Percentiles rank a stretch among this genome's conserved stretches.
phyloP scores from a whole-genome alignment of 2,888 invertebrate genomes.

The Ctena decussata region DNA sequence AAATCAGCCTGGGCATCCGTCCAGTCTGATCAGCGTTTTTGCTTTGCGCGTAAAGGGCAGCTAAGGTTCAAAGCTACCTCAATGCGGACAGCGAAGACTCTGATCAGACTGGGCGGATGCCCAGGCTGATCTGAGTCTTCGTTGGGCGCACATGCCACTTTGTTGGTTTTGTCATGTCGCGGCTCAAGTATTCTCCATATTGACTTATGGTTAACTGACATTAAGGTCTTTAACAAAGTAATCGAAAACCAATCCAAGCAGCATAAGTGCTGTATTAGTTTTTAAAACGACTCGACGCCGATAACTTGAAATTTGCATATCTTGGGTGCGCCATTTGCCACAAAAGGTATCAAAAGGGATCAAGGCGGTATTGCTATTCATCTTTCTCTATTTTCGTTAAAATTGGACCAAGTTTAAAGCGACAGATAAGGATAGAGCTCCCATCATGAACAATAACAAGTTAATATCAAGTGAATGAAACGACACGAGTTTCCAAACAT shows the following conservation, averaged over 20 bases:
- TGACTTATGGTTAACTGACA: conserved; percentile 6
- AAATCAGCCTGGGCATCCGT: too few relatives aligned
- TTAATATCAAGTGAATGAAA: conserved; percentile 70
- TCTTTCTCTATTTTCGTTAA: conserved; percentile 65
- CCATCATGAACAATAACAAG: conserved; percentile 69
- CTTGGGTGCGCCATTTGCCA: conserved; percentile 55
- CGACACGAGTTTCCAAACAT: conserved; percentile 58
- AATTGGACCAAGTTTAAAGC: conserved; percentile 65
- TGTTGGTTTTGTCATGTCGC: too few relatives aligned
- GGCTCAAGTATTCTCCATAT: not conserved
- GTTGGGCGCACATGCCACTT: too few relatives aligned
- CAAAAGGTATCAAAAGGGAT: conserved; percentile 48
- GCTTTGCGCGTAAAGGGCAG: too few relatives aligned
- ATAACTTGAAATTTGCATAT: conserved; percentile 68
- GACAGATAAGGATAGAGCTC: conserved; percentile 52
- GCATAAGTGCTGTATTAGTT: conserved; percentile 54
- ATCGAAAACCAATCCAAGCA: conserved; percentile 46
- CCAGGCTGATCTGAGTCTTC: too few relatives aligned
- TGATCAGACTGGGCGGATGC: too few relatives aligned
- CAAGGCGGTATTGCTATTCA: conserved; percentile 56
- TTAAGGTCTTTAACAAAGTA: conserved; percentile 39
- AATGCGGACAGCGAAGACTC: too few relatives aligned
- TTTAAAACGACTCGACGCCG: conserved; percentile 56
- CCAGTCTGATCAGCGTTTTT: too few relatives aligned
- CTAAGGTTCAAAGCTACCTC: too few relatives aligned